Conservation (phyloP, 2,888 invertebrate species). For the Caenorhabditis angaria region DNA sequence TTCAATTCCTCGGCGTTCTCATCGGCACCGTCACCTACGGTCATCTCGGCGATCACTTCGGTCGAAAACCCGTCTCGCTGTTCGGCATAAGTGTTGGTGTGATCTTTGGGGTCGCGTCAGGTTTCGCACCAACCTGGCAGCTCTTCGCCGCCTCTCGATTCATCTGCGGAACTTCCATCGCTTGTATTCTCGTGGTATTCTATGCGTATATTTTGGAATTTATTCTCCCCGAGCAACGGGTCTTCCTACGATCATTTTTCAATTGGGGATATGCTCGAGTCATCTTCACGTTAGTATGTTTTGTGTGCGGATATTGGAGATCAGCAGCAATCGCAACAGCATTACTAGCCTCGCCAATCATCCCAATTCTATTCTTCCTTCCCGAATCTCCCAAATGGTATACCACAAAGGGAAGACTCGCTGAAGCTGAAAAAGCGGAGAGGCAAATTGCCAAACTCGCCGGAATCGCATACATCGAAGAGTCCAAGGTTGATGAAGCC, state of each 20-base stretch:
- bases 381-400: conserved; percentile 58
- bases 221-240: conserved; percentile 52
- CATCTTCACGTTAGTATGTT: conserved; percentile 54
- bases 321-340: conserved; percentile 47
- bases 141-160: conserved; percentile 51
- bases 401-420: conserved; percentile 29
- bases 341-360: conserved; percentile 35
- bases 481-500: not conserved
- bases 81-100: conserved; percentile 48
- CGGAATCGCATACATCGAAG: conserved; percentile 9
- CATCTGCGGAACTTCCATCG: conserved; percentile 46
- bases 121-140: conserved; percentile 53
- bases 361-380: conserved; percentile 37
- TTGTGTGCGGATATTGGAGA: conserved; percentile 47
- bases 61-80: conserved; percentile 48
- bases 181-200: conserved; percentile 52
- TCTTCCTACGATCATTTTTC: conserved; percentile 54
- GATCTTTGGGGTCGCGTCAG: conserved; percentile 44
- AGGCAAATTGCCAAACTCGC: conserved; percentile 28
- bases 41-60: conserved; percentile 54
- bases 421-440: conserved; percentile 41
- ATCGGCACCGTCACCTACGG: conserved; percentile 54
- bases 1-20: conserved; percentile 56
- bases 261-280: conserved; percentile 60
- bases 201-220: conserved; percentile 54